Base-by-base conservation (phyloP, 2,888 invertebrate genomes). In the Lasioglossum leucozonium region DNA sequence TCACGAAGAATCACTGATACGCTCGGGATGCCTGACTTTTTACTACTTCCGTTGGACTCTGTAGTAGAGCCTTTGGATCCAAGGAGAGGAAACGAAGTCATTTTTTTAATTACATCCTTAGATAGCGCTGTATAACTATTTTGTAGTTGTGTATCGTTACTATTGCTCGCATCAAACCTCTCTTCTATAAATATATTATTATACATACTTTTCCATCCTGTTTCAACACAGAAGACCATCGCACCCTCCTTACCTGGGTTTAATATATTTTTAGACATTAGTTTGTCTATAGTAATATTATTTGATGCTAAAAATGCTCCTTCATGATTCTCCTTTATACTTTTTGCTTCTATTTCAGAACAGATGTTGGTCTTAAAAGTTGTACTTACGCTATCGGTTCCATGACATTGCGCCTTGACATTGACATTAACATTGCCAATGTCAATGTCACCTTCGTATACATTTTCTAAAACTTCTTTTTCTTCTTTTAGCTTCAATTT, bases 1-100 rank as follows among this genome's bases (percentile, higher is more conserved):
- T 88, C n/a, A 0, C 8, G 44, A 44, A 88, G 83, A 65, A 88
- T 65, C 0, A 22, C 11, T 10, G 77, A 58, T 34, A 88, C 79
- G 4, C 47, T 81, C 42, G 83, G 80, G 18, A 82, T n/a, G 0
- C 26, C 11, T 3, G 26, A 34, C 71, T 22, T 11, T 4, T 30
- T 16, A 1, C 34, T 5, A 69, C 22, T 62, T 65, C 30, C 26
- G 16, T 16, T 40, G 11, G 10, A 44, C 0, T 62, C n/a, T 51
- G 22, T 30, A 11, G 30, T 42, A 30, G 8, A n/a, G 37, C 8
- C 51, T 0, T 55, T 40, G 11, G n/a, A 40, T 10, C 72, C 69
- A 37, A 51, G 42, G 16, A 77, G 74, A 4, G 77, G 13, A 55
- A 37, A 77, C 26, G 51, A 78, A 40, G 58, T 26, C 13, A 55